Conservation (phyloP, 2,888 invertebrate genomes). For the Hypomecis punctinalis region DNA sequence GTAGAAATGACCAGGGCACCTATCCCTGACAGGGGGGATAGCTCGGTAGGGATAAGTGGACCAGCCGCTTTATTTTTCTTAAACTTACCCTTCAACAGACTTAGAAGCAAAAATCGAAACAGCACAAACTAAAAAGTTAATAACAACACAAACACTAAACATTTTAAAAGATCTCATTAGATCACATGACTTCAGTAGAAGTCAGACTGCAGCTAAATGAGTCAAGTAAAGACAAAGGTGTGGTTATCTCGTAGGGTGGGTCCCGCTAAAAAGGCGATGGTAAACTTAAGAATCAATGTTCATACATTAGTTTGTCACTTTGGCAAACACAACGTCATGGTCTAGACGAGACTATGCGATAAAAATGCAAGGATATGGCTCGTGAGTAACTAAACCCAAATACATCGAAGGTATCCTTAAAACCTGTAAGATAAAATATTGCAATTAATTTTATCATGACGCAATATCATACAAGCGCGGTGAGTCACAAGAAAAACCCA, state of each 20-base stretch:
- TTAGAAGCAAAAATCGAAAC: constrained; percentile 65
- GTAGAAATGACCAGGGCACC: no score
- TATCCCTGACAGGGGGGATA: no score
- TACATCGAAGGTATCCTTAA: no score
- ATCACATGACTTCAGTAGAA: constrained; percentile 51
- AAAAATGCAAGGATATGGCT: constrained; percentile 6
- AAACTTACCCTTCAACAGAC: constrained; percentile 71
- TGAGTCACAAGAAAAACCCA: no score
- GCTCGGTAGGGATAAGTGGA: no score
- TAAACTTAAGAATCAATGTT: constrained; percentile 74
- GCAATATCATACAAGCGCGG: no score
- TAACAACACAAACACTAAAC: constrained; percentile 67
- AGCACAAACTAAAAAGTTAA: constrained; percentile 60
- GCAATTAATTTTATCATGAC: no score
- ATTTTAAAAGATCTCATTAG: constrained; percentile 59
- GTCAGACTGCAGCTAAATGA: constrained; percentile 67
- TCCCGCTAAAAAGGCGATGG: constrained; percentile 70
- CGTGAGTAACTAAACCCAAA: not conserved
- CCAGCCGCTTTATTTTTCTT: not conserved
- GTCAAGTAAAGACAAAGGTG: constrained; percentile 60
- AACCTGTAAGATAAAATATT: no score
- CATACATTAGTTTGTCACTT: constrained; percentile 59
- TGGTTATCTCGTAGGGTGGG: constrained; percentile 72
- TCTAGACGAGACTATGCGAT: constrained; percentile 20
- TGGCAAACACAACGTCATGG: constrained; percentile 49